Base-by-base conservation (phyloP, 2,113 vertebrate species). In the Stigmatopora argus region DNA sequence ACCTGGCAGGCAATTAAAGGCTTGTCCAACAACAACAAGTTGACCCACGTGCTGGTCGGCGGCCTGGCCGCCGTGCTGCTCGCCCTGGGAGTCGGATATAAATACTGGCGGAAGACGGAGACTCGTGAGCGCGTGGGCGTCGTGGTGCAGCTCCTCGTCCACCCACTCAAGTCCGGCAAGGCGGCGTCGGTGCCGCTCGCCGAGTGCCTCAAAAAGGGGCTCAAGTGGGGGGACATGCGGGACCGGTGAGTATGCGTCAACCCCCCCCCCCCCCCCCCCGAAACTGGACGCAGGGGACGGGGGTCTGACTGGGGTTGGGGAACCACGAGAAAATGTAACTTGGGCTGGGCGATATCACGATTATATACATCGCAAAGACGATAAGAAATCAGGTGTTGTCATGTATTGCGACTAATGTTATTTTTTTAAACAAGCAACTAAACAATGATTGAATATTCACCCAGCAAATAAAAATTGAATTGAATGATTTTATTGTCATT, bases 131-230 rank as follows among this genome's bases (percentile, higher is more conserved):
- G 81, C 0, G 93, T 96, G 41, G 95, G 94, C 62, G 91, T 93
- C 3, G 93, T 96, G 69, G 82, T 92, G 1, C 74, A 89, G 49
- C 80, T 98, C 1, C 85, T 92, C 56, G 78, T 97, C 59, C 91
- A 96, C 84, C 95, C 96, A 0, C 69, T 97, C 41, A 98, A 97
- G 76, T 98, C 95, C 1, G 96, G 94, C 56, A 92, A 81, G 72
- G 93, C 92, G 1, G 55, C 92, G 69, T 45, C 86, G 5, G 90
- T 97, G 76, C 21, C 63, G 8, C 71, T 68, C 7, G 94, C 93
- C 0, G 87, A 93, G 46, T 92, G 89, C 59, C 88, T 87, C n/a
- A 61, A 80, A 0, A 12, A 91, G 68, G 95, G 96, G 0, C 72
- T 97, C 65, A 92, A 85, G 82, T 81, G 79, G 11, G 94, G 94